A percentile compares a stretch with the other conserved stretches of the same genome.
These are phyloP conservation scores for Tetramorium bicarinatum DNA, from an alignment of 2,888 invertebrate genomes.

Conservation along the genomic window DNA sequence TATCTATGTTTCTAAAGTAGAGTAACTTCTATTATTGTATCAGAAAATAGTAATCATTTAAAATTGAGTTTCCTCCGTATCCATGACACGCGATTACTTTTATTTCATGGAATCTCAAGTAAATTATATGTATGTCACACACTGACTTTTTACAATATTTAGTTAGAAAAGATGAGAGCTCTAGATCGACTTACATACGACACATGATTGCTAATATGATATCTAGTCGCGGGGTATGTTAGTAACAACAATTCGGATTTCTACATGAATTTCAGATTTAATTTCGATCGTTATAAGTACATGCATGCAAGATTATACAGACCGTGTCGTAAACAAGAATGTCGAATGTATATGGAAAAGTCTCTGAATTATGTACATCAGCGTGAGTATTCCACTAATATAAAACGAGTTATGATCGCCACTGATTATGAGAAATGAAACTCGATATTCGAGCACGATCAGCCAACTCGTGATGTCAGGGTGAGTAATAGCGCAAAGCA, in stretches of 20 bases:
- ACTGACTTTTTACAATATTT: slow-evolving; percentile 2
- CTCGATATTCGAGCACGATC: slow-evolving; percentile 60
- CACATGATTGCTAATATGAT: slow-evolving; percentile 11
- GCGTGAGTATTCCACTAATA: slow-evolving; percentile 24
- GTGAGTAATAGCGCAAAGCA: slow-evolving; percentile 78
- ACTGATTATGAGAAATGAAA: slow-evolving; percentile 42
- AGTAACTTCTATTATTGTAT: not conserved
- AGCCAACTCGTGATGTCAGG: slow-evolving; percentile 52
- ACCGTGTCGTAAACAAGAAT: slow-evolving; percentile 50
- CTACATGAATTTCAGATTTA: slow-evolving; percentile 43
- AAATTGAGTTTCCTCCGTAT: slow-evolving; percentile 11
- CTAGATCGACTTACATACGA: not conserved
- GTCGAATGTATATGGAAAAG: slow-evolving; percentile 46
- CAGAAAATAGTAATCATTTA: not conserved
- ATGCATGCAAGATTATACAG: slow-evolving; percentile 49
- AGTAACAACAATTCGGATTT: slow-evolving; percentile 34
- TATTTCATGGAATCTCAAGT: not conserved
- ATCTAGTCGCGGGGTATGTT: slow-evolving; percentile 6
- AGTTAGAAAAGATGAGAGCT: slow-evolving; percentile 6
- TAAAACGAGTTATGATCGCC: slow-evolving; percentile 27
- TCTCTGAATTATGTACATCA: slow-evolving; percentile 39
- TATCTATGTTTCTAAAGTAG: not conserved
- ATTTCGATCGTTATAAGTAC: slow-evolving; percentile 19
- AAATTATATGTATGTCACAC: slow-evolving; percentile 1
- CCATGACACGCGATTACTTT: slow-evolving; percentile 8